Evolutionary conservation across 2,797 vertebrate species (phyloP), one percentile per base, ranked within the genome.

Genomic region (Falco biarmicus): DNA sequence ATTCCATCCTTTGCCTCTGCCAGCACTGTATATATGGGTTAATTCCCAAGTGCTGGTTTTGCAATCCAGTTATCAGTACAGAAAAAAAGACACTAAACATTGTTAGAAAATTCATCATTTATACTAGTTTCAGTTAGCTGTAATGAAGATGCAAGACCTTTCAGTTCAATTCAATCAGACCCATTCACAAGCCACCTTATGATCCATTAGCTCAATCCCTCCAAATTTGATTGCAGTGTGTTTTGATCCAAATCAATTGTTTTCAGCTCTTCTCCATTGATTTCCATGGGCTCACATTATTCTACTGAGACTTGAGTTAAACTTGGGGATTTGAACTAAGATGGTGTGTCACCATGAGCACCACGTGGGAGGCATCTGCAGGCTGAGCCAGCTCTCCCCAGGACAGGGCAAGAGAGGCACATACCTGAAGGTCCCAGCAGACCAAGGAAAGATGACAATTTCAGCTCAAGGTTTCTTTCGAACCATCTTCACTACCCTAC

Each of bases 211-310:
- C 91, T 97, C 95, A 96, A 85, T 84, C 96, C 94, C 91, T 95
- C 92, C 94, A 96, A 96, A 97, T 96, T 90, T 97, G 95, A 97
- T 94, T 96, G 95, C 91, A 78, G 91, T 15, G 31, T 96, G 93
- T 96, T 96, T 97, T 96, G 97, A 96, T 95, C 94, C 95, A 92
- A 96, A 97, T 97, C 95, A 97, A 97, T 97, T 96, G 93, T 95
- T 97, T 97, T 87, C 89, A 76, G 88, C 95, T 95, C 96, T 95
- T 96, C 96, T 95, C 91, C 96, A 97, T 97, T 91, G 96, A 97
- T 96, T 97, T 94, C 92, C 91, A 87, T 74, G 89, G 93, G 71
- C 93, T 96, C 51, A 10, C 80, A 83, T 96, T 95, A 95, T 90
- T 96, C 94, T 96, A 59, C 73, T 2, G 16, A 84, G 78, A 14